Base-by-base conservation (phyloP, 1,140 invertebrate species). In the Drosophila lini region DNA sequence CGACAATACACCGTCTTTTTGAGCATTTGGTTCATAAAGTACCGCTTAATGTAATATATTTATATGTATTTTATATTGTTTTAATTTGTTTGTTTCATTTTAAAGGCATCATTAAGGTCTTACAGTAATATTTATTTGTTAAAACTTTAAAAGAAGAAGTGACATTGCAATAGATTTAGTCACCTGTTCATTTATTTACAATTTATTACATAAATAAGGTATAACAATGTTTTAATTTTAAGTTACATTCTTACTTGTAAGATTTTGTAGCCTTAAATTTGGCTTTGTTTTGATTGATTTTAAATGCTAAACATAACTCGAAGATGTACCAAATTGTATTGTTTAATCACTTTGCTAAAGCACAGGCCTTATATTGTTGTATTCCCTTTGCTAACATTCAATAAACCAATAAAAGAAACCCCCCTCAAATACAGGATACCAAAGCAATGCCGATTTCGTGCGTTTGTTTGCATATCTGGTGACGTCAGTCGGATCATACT, bases 381-480 rank as follows among this genome's bases (percentile, higher is more conserved):
- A 8, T 19, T 45, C 28, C 11, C n/a, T 13, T 45, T 61, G 31
- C 4, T 1, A 0, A 1, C 7, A 68, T n/a, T 34, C 38, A 32
- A 61, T 45, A 44, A 19, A 15, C 57, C 36, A 25, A 13, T 9
- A 9, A 19, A 15, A 11, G 0, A 40, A 38, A 36, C 4, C 45
- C 36, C 41, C 56, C 28, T 62, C 40, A n/a, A 41, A 10, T 28
- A 52, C 28, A 48, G 52, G 50, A 67, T 41, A 71, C 50, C 50
- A 70, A 40, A 47, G 36, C 50, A 68, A 36, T 32, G 38, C 40
- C 42, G 40, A 58, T 48, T 50, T 58, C 44, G 68, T 71, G 68
- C 68, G 52, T 71, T 70, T 59, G 52, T 71, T 48, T 58, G 65
- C 52, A 71, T 32, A 71, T 71, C 69, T 71, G 52, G 52, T 82